Evolutionary conservation across 2,888 invertebrate species (phyloP).

Genomic region (Tetrapedia diversipes): DNA sequence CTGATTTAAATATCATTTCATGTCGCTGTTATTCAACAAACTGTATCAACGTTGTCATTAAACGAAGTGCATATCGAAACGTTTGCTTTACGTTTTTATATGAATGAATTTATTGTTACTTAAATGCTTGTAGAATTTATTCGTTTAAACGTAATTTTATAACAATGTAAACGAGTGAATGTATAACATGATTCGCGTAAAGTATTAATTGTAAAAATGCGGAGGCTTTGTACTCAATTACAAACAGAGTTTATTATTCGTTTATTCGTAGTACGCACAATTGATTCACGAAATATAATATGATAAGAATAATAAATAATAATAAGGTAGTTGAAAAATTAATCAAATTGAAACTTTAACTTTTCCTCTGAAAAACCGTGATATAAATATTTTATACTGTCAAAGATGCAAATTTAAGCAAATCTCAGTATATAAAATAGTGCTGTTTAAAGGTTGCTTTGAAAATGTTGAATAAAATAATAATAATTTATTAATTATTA

Average conservation of each 20-base stretch:
- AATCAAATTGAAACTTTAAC: too few species aligned
- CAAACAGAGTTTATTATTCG: not conserved
- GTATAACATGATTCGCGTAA: not conserved
- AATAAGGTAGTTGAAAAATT: conserved; percentile 19
- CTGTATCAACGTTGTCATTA: too few species aligned
- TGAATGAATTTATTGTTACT: not conserved
- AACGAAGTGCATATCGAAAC: too few species aligned
- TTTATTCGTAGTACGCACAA: conserved; percentile 1
- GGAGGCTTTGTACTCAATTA: not conserved
- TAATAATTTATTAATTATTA: too few species aligned
- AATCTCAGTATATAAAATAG: too few species aligned
- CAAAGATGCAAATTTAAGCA: too few species aligned
- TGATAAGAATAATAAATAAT: conserved; percentile 44
- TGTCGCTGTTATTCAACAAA: not conserved
- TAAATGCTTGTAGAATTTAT: too few species aligned
- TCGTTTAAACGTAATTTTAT: not conserved
- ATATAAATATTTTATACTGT: not conserved
- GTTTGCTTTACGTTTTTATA: not conserved
- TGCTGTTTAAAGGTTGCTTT: too few species aligned
- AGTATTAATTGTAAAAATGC: not conserved
- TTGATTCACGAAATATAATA: conserved; percentile 22
- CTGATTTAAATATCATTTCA: not conserved
- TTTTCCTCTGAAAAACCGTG: not conserved
- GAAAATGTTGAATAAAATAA: too few species aligned
- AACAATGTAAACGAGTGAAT: not conserved